Evolutionary conservation across 2,113 vertebrate species (phyloP), one percentile per base, ranked within the genome.

Genomic region (Cyanocitta stelleri): DNA sequence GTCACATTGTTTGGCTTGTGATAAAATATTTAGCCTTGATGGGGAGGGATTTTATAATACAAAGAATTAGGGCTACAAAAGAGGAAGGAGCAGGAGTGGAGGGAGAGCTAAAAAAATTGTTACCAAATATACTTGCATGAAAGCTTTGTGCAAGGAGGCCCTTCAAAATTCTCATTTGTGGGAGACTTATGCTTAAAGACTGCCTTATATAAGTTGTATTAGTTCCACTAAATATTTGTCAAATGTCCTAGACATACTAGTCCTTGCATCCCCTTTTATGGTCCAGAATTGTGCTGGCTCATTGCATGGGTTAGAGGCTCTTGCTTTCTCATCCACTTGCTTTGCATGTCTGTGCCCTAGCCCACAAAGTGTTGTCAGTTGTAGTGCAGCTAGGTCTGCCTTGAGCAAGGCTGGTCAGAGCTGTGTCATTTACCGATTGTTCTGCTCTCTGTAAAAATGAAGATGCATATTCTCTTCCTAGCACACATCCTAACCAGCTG

Each of bases 1-100:
- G 35, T 87, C 59, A 46, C 76, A n/a, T 43, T 87, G 69, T 87
- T 95, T 91, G 74, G 52, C 85, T 89, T 93, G 63, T 48, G 87
- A 86, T 95, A 90, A 93, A 94, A 77, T 59, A 30, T 73, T 83
- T 93, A 95, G 88, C 90, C 95, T 95, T 41, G 21, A 79, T 79
- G 48, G 69, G 90, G 93, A 95, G 87, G 92, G 85, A 75, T 91
- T 63, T 78, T 88, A 67, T 82, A 72, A 39, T 80, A 79, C 82
- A 94, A 94, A 90, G 66, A 92, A 91, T 84, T 78, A 32, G 74
- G 88, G 90, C 88, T 96, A 74, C 29, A 63, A 58, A 75, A 90
- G 55, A 74, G 39, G 48, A 51, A 82, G 48, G 90, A 79, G 37
- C 46, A 67, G 55, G 52, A 73, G 71, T 43, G 11, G 39, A 71